Base-by-base conservation (phyloP, 2,113 vertebrate genomes). In the Mystacornis crossleyi region DNA sequence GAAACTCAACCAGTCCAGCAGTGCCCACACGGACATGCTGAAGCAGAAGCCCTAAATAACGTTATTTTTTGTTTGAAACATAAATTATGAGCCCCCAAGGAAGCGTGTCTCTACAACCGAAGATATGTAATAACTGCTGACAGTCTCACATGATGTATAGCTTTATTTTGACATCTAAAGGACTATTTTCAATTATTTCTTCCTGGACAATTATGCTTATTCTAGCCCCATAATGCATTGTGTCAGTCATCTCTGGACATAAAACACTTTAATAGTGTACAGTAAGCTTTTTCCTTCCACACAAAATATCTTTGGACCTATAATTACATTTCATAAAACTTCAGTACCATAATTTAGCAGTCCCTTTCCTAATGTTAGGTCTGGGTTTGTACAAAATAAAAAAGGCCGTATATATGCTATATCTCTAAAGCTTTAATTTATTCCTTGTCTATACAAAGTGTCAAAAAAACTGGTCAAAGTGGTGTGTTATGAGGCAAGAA, bases 161-260 rank as follows among this genome's bases (percentile, higher is more conserved):
- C 60, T 94, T 71, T 92, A 97, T 96, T 97, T 95, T 98, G 97
- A 98, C 98, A 98, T 89, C 53, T 95, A 95, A 97, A 97, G 90
- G 95, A 97, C 98, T 97, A 97, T 98, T 97, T 98, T 97, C 97
- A 98, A 98, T 98, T 98, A 98, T 96, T 97, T 95, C 83, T 96
- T 97, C 94, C 91, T 84, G 91, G 90, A 98, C 96, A 98, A 97
- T 98, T 98, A 97, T 94, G 96, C 84, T 93, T 97, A 97, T 98
- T 98, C 96, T 97, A 97, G 93, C 70, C 93, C 71, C 89, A 95
- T 97, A 98, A 98, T 97, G 91, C 82, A 93, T 87, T 97, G 33
- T 98, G 96, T 96, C 97, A 97, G 95, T 98, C 97, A 97, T 89
- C 91, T 91, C 94, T 84, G 86, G 81, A 95, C 87, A 97, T 98